Base-by-base conservation (phyloP, 2,888 invertebrate species). In the Athalia cordata region DNA sequence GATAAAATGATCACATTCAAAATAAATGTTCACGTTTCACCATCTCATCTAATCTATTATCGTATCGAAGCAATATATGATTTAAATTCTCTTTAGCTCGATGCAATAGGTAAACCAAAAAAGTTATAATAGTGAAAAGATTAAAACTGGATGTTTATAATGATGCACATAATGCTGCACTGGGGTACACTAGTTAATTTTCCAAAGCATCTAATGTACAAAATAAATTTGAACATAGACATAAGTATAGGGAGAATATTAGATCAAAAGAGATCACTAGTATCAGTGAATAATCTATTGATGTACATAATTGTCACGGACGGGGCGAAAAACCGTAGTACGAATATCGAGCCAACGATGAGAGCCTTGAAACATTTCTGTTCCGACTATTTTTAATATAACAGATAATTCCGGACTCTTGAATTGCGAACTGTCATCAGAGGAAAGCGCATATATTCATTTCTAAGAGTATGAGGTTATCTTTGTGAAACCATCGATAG, bases 361-460 rank as follows among this genome's bases (percentile, higher is more conserved):
- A 47, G 59, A 72, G 47, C n/a, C 45, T n/a, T 59, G 45, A 43
- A 11, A 47, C 59, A 72, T 59, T 72, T 45, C 59, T 15, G 47
- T 72, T 43, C 13, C 57, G 72, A 57, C 59, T 72, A 72, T 57
- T 72, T 59, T 59, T 72, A 72, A 72, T 59, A 13, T 47, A 47
- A 59, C 72, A 57, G 72, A 59, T 72, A 45, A 72, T 72, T 5
- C 9, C 4, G 15, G 45, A 45, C 59, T 72, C 45, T 52, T 68
- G 11, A 52, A 68, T 68, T 68, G 47, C 55, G 50, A 68, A n/a
- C 68, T 68, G 68, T 68, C 68, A 68, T 15, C 29, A 68, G 29
- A 68, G 13, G 61, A 68, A 2, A 29, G 29, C 29, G 29, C 29
- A 68, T 52, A n/a, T 50, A 52, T 55, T 8, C 15, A 6, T 15